Base-by-base conservation (phyloP, 2,888 invertebrate genomes). In the Gandaritis pyraliata region DNA sequence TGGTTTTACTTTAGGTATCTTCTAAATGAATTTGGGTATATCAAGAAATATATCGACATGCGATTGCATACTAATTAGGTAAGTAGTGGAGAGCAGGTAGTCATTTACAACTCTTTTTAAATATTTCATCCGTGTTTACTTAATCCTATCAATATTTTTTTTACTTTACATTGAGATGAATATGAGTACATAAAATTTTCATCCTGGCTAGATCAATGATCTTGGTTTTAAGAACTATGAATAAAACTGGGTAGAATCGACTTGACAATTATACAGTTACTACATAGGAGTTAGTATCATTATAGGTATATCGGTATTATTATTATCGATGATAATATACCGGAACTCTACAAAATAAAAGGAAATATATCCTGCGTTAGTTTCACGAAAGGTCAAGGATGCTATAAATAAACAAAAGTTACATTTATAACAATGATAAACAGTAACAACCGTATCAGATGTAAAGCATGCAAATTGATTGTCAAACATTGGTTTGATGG, bases 401-500 rank as follows among this genome's bases (percentile, higher is more conserved):
- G 33, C 8, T 3, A 48, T 15, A 45, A 10, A 13, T 18, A 33
- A 13, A 15, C 10, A 29, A 30, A n/a, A 29, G 23, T 30, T 8
- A 48, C 13, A 30, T 13, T 5, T 18, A 51, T 10, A 12, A 15
- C 39, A 50, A 38, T 10, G 15, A 41, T 30, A 48, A 29, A 30
- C 30, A 38, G 48, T 43, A 56, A 56, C 48, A 43, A 16, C 29
- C 55, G 50, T 50, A 45, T 51, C 29, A 58, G 33, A 58, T 38
- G 13, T 38, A 46, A 29, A 51, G n/a, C 33, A 57, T 45, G 46
- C 51, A 58, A 51, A 58, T 58, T 58, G 38, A 51, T 50, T 46
- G 23, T 12, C 51, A 58, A 51, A 58, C 51, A 51, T 46, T 43
- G 23, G 18, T 38, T 13, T 5, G 33, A 45, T 46, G 50, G 45